Evolutionary conservation across 2,113 vertebrate species (phyloP).

Genomic region (Cryptomyrus ogoouensis): DNA sequence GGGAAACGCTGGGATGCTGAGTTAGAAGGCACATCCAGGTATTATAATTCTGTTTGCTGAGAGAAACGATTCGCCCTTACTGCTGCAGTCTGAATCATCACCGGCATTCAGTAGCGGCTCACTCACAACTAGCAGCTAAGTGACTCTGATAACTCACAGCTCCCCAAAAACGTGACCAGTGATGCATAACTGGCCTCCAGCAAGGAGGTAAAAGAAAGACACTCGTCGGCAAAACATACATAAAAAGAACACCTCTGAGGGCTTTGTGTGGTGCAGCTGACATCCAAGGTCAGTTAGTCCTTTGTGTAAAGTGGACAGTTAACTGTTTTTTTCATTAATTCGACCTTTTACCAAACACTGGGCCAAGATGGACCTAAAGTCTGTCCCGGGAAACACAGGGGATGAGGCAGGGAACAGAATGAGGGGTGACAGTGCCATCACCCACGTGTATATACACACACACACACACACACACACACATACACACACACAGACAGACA

Average conservation of each 20-base stretch:
- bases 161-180: not conserved
- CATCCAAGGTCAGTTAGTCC: not conserved
- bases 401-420: not conserved
- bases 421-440: not conserved
- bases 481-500: not conserved
- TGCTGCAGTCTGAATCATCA: not conserved
- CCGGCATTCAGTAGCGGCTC: not conserved
- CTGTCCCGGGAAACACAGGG: not conserved
- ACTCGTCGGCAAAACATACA: not conserved
- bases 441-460: not conserved
- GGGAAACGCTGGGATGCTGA: not conserved
- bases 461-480: not conserved
- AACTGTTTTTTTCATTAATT: not conserved
- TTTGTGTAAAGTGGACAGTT: not conserved
- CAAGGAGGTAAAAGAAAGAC: not conserved
- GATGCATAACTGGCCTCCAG: not conserved
- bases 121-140: not conserved
- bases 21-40: not conserved
- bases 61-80: not conserved
- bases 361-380: not conserved
- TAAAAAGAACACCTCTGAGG: not conserved
- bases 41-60: not conserved
- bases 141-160: not conserved
- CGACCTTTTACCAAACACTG: not conserved
- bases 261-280: not conserved